A percentile compares a stretch with the other conserved stretches of the same genome.
Conservation (phyloP, 1,140 invertebrate genomes). For the Halyomorpha halys region DNA sequence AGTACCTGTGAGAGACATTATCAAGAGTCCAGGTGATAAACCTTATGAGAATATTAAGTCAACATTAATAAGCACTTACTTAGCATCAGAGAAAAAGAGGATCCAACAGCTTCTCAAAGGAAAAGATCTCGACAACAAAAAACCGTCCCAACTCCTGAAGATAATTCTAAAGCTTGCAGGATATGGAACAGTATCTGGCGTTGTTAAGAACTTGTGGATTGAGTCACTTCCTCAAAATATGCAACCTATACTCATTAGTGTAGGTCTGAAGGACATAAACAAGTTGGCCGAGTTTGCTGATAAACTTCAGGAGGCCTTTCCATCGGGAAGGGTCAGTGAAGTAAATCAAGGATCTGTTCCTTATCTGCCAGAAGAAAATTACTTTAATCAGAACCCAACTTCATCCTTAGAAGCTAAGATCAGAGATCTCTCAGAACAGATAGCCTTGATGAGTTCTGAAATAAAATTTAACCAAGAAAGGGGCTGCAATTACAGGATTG, state of each 20-base stretch:
- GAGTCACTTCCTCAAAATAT: not conserved
- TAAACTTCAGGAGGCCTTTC: not conserved
- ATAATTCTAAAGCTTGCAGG: not conserved
- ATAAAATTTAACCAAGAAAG: too few species aligned
- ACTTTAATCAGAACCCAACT: too few species aligned
- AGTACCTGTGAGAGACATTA: not conserved
- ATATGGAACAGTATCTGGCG: not conserved
- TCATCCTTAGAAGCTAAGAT: too few species aligned
- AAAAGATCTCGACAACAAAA: not conserved
- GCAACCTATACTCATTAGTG: not conserved
- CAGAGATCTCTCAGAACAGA: too few species aligned
- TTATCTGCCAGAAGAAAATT: too few species aligned
- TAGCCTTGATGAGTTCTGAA: too few species aligned
- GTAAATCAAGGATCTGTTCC: not conserved
- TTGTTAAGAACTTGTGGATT: not conserved
- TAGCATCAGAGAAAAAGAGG: not conserved
- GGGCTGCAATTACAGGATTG: too few species aligned
- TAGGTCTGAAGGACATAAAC: too few species aligned
- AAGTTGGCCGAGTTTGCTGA: not conserved
- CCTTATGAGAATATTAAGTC: not conserved
- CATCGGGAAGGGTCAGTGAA: not conserved
- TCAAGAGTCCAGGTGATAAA: not conserved
- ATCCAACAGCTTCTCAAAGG: not conserved
- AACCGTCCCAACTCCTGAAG: not conserved
- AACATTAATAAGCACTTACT: not conserved